Conservation (phyloP, 35 echinoderm and acorn worm species). For the Apostichopus californicus region DNA sequence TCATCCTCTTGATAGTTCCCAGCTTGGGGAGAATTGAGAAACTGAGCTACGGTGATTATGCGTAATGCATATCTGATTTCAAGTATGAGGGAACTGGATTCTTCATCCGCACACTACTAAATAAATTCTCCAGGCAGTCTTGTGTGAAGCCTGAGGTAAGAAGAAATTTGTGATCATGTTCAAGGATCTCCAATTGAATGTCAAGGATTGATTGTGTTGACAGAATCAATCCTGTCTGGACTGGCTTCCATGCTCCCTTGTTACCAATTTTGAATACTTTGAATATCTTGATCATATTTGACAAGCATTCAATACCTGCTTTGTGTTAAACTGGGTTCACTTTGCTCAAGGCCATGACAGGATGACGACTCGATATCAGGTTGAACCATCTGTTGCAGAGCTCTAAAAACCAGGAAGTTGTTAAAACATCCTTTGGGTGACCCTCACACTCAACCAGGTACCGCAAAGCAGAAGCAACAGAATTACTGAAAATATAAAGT, state of each 20-base stretch:
- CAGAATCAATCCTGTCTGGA: constrained; percentile 42
- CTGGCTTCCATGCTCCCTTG: constrained; percentile 23
- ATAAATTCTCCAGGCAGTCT: constrained; percentile 57
- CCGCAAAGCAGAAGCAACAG: not conserved
- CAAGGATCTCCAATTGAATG: constrained; percentile 17
- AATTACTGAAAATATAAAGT: not conserved
- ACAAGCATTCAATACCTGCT: too few relatives aligned
- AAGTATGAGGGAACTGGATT: constrained; percentile 47
- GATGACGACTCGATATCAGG: too few relatives aligned
- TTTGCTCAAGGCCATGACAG: too few relatives aligned
- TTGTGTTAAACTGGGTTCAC: too few relatives aligned
- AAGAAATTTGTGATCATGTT: constrained; percentile 6
- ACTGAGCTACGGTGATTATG: constrained; percentile 39
- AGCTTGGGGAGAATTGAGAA: constrained; percentile 2
- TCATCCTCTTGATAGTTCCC: constrained; percentile 40
- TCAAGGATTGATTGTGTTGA: constrained; percentile 14
- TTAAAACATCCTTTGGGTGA: not conserved
- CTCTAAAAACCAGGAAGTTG: constrained; percentile 51
- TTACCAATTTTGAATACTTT: constrained; percentile 13
- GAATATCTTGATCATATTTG: constrained; percentile 12
- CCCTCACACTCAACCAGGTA: constrained; percentile 43
- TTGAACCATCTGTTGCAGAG: too few relatives aligned
- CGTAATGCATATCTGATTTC: constrained; percentile 47
- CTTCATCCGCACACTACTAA: constrained; percentile 13
- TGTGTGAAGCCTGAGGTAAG: constrained; percentile 48